Percentiles rank a stretch among this genome's conserved stretches.
These are phyloP conservation scores for Tenthredo scrophulariae DNA, from an alignment of 2,888 invertebrate species.

Conservation along the genomic window DNA sequence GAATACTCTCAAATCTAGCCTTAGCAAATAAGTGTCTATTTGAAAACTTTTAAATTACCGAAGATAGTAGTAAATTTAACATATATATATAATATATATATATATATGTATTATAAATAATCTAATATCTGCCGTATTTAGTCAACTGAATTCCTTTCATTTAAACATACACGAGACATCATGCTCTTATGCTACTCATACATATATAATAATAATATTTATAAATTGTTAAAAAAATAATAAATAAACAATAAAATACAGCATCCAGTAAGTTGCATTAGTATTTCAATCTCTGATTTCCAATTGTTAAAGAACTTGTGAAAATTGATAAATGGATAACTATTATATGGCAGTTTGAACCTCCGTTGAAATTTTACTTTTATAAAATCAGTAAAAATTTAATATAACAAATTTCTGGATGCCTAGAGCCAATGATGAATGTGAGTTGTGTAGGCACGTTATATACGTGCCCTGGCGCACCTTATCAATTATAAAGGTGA, in stretches of 20 bases:
- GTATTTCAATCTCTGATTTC: constrained; percentile 24
- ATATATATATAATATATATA: background rate
- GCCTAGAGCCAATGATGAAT: constrained; percentile 76
- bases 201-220: constrained; percentile 65
- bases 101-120: background rate
- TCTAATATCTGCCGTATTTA: background rate
- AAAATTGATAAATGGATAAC: background rate
- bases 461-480: constrained; percentile 66
- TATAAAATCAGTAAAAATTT: background rate
- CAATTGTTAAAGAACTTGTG: background rate
- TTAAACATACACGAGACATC: constrained; percentile 65
- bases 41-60: background rate
- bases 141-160: constrained; percentile 56
- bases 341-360: background rate
- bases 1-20: background rate
- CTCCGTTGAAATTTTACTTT: background rate
- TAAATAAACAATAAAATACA: background rate
- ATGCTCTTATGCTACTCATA: constrained; percentile 62
- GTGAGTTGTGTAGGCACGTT: constrained; percentile 75
- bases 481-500: constrained; percentile 59
- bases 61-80: background rate
- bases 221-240: constrained; percentile 58
- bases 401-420: constrained; percentile 72
- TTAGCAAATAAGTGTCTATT: background rate
- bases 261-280: constrained; percentile 68